These are phyloP conservation scores for Asobara japonica DNA, from an alignment of 1,140 invertebrate species.

Conservation along the genomic window DNA sequence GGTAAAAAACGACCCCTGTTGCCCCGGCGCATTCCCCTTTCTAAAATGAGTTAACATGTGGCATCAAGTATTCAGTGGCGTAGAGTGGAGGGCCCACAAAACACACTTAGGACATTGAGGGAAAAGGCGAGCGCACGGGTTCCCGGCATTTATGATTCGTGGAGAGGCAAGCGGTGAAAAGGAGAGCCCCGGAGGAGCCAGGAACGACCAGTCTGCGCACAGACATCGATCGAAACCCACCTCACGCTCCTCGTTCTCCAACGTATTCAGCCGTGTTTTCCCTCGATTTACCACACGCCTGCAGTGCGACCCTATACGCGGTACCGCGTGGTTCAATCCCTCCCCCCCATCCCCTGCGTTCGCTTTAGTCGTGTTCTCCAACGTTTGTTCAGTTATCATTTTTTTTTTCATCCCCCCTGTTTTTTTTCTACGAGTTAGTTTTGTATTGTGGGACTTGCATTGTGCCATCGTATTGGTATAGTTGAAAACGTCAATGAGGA, in stretches of 20 bases:
- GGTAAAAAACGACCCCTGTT: not conserved
- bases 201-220: slow-evolving; percentile 58
- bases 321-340: not conserved
- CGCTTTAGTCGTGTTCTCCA: not conserved
- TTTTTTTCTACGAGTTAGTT: not conserved
- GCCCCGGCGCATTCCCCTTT: not conserved
- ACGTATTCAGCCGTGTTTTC: slow-evolving; percentile 46
- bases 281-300: slow-evolving; percentile 13
- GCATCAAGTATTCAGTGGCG: slow-evolving; percentile 39
- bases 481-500: not conserved
- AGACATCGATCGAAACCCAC: slow-evolving; percentile 59
- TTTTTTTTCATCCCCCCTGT: not conserved
- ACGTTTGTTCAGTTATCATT: not conserved
- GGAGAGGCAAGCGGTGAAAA: slow-evolving; percentile 29
- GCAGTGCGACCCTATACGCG: slow-evolving; percentile 7
- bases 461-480: not conserved
- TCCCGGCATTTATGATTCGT: not conserved
- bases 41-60: slow-evolving; percentile 36
- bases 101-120: slow-evolving; percentile 19
- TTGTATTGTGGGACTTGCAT: not conserved
- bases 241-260: slow-evolving; percentile 39
- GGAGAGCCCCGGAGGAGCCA: slow-evolving; percentile 33
- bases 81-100: slow-evolving; percentile 31
- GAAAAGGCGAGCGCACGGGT: slow-evolving; percentile 27
- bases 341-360: too few species aligned